phyloP scores from a whole-genome alignment of 1,140 invertebrate species.

The Drosophila fuyamai region DNA sequence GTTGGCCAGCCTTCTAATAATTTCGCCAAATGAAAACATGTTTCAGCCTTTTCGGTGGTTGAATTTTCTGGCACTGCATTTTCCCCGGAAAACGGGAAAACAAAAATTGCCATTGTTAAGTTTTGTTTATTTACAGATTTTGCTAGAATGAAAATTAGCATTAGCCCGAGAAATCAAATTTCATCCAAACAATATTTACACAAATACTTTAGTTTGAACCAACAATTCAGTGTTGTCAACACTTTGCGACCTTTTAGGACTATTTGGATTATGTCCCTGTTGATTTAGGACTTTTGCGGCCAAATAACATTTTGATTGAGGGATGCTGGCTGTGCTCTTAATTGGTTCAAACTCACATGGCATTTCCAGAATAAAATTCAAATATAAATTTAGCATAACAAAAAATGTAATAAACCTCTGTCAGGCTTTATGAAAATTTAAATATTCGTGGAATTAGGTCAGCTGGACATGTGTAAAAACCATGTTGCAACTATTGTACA shows the following conservation, averaged over 20 bases:
- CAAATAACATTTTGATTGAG: slow-evolving; percentile 45
- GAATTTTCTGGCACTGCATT: slow-evolving; percentile 9
- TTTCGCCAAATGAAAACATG: slow-evolving; percentile 59
- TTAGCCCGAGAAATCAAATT: slow-evolving; percentile 68
- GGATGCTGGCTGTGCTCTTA: slow-evolving; percentile 21
- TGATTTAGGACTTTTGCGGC: slow-evolving; percentile 62
- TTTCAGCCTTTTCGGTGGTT: slow-evolving; percentile 55
- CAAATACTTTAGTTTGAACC: slow-evolving; percentile 68
- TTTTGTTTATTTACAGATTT: slow-evolving; percentile 70
- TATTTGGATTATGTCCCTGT: slow-evolving; percentile 49
- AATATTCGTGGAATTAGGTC: slow-evolving; percentile 64
- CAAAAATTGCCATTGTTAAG: slow-evolving; percentile 64
- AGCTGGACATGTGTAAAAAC: slow-evolving; percentile 72
- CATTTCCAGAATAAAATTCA: slow-evolving; percentile 6
- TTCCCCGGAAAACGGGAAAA: slow-evolving; percentile 20
- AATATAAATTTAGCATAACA: slow-evolving; percentile 6
- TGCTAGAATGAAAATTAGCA: slow-evolving; percentile 72
- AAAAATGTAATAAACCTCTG: slow-evolving; percentile 8
- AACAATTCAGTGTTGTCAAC: slow-evolving; percentile 62
- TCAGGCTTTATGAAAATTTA: slow-evolving; percentile 23
- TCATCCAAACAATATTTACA: slow-evolving; percentile 71
- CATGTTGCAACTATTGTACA: slow-evolving; percentile 67
- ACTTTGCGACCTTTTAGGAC: slow-evolving; percentile 31
- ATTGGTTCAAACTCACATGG: slow-evolving; percentile 25
- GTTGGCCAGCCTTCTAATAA: slow-evolving; percentile 30